Conservation (phyloP, 2,113 vertebrate genomes). For the Laticauda colubrina region DNA sequence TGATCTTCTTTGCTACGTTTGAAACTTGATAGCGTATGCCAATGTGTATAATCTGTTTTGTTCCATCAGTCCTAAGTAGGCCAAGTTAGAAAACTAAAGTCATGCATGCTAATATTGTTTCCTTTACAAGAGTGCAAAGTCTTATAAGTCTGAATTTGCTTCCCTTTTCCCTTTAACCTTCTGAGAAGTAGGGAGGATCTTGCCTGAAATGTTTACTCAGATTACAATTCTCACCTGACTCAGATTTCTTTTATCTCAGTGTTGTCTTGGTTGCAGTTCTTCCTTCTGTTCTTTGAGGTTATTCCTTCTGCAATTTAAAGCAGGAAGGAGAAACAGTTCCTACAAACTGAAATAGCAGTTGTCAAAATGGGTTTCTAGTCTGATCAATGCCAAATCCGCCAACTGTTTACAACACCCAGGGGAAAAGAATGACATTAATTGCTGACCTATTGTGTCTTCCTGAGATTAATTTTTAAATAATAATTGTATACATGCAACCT, state of each 20-base stretch:
- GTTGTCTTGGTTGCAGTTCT: neutral
- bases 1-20: neutral
- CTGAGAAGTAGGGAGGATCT: neutral
- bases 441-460: neutral
- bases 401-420: neutral
- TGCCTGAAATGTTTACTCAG: neutral
- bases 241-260: neutral
- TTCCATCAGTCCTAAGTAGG: neutral
- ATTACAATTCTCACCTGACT: neutral
- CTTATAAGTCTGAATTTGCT: neutral
- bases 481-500: neutral
- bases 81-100: neutral
- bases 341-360: neutral
- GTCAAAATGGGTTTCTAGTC: neutral
- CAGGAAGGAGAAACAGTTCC: neutral
- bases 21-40: too few species aligned
- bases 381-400: neutral
- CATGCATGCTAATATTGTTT: neutral
- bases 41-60: neutral
- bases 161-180: neutral
- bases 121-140: neutral
- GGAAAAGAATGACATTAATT: neutral
- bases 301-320: neutral
- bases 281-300: neutral
- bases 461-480: neutral